Evolutionary conservation across 2,113 vertebrate species (phyloP).

Genomic region (Nansenia antarctica): DNA sequence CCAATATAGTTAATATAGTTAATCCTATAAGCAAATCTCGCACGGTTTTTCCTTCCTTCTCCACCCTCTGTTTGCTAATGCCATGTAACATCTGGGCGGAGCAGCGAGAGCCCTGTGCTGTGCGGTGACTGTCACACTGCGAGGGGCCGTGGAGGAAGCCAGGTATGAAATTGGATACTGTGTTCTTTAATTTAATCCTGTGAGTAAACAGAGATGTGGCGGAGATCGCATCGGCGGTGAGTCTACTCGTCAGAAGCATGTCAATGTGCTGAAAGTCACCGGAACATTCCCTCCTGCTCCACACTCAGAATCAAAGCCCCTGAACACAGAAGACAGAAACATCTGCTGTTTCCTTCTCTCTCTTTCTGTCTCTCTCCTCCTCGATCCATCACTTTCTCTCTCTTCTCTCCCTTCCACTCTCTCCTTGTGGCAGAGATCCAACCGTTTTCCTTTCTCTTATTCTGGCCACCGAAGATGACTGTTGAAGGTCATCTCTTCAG

Average conservation of each 20-base stretch:
- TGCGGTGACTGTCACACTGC: slow-evolving; percentile 56
- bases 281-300: slow-evolving; percentile 9
- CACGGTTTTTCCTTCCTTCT: slow-evolving; percentile 29
- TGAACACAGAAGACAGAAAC: slow-evolving; percentile 4
- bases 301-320: slow-evolving; percentile 11
- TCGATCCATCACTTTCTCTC: slow-evolving; percentile 9
- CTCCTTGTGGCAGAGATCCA: too few relatives aligned
- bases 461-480: too few relatives aligned
- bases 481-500: too few relatives aligned
- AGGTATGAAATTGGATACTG: slow-evolving; percentile 77
- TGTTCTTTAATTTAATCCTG: slow-evolving; percentile 74
- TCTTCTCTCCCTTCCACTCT: slow-evolving; percentile 1
- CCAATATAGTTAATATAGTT: slow-evolving; percentile 17
- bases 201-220: slow-evolving; percentile 61
- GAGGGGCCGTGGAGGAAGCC: slow-evolving; percentile 51
- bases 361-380: slow-evolving; percentile 8
- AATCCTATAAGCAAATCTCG: slow-evolving; percentile 43
- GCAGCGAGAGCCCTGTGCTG: not conserved
- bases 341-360: not conserved
- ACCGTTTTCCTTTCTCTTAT: too few relatives aligned
- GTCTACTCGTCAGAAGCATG: slow-evolving; percentile 34
- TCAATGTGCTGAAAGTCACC: slow-evolving; percentile 44
- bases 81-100: slow-evolving; percentile 28
- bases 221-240: slow-evolving; percentile 52
- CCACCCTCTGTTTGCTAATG: slow-evolving; percentile 14